Percentiles rank a stretch among this genome's conserved stretches.
These are phyloP conservation scores for Harpagoxenus sublaevis DNA, from an alignment of 2,888 invertebrate genomes.

Conservation along the genomic window DNA sequence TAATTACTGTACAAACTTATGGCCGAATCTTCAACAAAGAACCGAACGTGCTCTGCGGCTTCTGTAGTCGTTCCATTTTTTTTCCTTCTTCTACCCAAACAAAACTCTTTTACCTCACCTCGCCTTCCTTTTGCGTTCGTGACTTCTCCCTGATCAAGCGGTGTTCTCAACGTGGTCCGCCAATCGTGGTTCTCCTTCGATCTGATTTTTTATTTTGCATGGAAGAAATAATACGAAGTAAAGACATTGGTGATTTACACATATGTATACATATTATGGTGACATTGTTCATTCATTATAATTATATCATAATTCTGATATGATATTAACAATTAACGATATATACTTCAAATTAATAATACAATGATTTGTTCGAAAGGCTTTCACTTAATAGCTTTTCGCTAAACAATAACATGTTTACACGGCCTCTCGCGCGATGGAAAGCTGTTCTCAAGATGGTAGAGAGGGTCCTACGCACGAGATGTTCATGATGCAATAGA, in stretches of 20 bases:
- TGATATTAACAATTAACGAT: not conserved
- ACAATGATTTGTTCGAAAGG: not conserved
- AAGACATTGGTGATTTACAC: not conserved
- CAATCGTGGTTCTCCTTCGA: slow-evolving; percentile 1
- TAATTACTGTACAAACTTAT: slow-evolving; percentile 64
- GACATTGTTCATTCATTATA: not conserved
- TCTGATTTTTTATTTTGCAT: not conserved
- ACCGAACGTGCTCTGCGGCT: slow-evolving; percentile 66
- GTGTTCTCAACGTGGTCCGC: slow-evolving; percentile 70
- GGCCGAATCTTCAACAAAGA: slow-evolving; percentile 73
- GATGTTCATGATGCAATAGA: slow-evolving; percentile 55
- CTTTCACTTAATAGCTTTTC: slow-evolving; percentile 19
- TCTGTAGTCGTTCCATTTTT: slow-evolving; percentile 73
- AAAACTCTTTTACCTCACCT: slow-evolving; percentile 74
- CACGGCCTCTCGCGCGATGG: not conserved
- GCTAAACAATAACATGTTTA: slow-evolving; percentile 20
- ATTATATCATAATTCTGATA: not conserved
- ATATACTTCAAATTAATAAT: not conserved
- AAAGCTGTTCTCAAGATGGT: slow-evolving; percentile 18
- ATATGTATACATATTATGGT: not conserved
- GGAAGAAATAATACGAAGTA: not conserved
- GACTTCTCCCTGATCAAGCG: slow-evolving; percentile 68
- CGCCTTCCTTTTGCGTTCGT: slow-evolving; percentile 72
- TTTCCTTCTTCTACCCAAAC: slow-evolving; percentile 72
- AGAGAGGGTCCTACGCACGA: slow-evolving; percentile 39